Evolutionary conservation across 1,140 invertebrate genomes (phyloP).

Genomic region (Philopotamus ludificatus): DNA sequence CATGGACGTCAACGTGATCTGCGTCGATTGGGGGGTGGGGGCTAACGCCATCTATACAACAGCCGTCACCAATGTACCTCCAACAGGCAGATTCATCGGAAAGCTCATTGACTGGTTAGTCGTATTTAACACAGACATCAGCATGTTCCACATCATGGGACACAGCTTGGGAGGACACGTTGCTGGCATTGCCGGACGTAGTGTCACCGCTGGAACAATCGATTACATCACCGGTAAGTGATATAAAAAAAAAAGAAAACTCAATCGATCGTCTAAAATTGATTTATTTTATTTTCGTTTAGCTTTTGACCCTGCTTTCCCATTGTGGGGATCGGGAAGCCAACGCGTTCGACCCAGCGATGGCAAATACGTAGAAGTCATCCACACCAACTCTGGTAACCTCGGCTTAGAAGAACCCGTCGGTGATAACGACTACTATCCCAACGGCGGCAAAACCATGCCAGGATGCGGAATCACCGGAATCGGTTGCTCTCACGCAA

Average conservation of each 20-base stretch:
- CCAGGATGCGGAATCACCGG: constrained; percentile 60
- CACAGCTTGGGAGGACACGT: constrained; percentile 16
- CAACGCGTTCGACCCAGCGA: constrained; percentile 49
- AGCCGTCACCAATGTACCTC: constrained; percentile 5
- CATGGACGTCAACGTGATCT: constrained; percentile 12
- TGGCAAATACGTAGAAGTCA: constrained; percentile 59
- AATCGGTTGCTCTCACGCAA: constrained; percentile 52
- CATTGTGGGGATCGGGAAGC: constrained; percentile 50
- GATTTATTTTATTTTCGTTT: constrained; percentile 23
- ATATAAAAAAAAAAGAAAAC: too few relatives aligned
- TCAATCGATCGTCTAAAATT: not conserved
- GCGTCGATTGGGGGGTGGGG: constrained; percentile 10
- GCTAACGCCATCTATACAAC: not conserved
- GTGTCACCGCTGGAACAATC: constrained; percentile 6
- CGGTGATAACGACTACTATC: constrained; percentile 58
- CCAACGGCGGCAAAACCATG: constrained; percentile 61
- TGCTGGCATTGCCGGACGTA: constrained; percentile 4
- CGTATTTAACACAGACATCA: not conserved
- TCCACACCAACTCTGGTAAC: constrained; percentile 59
- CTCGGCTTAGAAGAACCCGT: constrained; percentile 49
- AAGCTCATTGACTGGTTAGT: constrained; percentile 16
- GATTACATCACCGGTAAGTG: constrained; percentile 9
- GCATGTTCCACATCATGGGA: constrained; percentile 8
- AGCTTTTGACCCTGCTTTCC: constrained; percentile 66
- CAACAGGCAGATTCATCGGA: not conserved